Evolutionary conservation across 2,797 vertebrate genomes (phyloP).

Genomic region (Chelmon rostratus): DNA sequence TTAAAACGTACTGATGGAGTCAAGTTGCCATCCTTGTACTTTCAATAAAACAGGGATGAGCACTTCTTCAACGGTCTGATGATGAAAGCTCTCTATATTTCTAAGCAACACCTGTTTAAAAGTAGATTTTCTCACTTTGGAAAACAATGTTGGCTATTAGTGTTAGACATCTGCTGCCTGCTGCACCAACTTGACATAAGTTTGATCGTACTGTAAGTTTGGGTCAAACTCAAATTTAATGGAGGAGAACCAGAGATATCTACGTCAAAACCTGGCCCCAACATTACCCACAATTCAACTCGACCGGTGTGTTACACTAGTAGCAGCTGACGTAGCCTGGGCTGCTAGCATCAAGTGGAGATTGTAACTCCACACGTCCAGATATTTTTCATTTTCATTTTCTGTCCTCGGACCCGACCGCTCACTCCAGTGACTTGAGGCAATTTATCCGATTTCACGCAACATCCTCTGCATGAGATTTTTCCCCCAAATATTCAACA

Average conservation of each 20-base stretch:
- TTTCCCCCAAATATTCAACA: not conserved
- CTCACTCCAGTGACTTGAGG: not conserved
- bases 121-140: not conserved
- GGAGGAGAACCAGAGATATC: too few species aligned
- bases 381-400: too few species aligned
- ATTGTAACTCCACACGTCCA: too few species aligned
- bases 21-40: not conserved
- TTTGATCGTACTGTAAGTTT: too few species aligned
- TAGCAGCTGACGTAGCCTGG: too few species aligned
- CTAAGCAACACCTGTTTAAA: not conserved
- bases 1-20: not conserved
- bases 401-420: too few species aligned
- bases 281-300: too few species aligned
- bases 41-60: not conserved
- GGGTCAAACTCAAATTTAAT: too few species aligned
- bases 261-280: too few species aligned
- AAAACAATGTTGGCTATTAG: not conserved
- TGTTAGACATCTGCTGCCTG: not conserved
- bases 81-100: not conserved
- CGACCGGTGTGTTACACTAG: too few species aligned
- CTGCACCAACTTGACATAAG: not conserved
- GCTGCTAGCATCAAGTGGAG: too few species aligned
- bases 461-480: not conserved
- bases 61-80: not conserved
- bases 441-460: not conserved